Percentiles rank a stretch among this genome's conserved stretches.
Evolutionary conservation across 2,888 invertebrate genomes (phyloP).

Genomic region (Parasteatoda lunata): DNA sequence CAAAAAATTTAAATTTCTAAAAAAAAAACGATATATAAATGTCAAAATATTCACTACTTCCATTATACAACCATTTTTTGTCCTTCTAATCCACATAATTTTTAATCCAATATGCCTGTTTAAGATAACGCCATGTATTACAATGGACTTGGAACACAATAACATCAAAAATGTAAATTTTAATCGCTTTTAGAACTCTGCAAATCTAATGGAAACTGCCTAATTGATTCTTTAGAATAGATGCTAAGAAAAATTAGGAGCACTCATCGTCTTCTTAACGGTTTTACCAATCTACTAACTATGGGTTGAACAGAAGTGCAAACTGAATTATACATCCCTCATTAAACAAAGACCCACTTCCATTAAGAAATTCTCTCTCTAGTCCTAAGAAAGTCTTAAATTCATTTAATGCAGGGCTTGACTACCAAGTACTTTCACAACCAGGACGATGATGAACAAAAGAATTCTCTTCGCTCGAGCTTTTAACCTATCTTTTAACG

Average conservation of each 20-base stretch:
- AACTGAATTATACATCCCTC: background rate
- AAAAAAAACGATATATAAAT: too few species aligned
- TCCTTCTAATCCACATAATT: too few species aligned
- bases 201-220: background rate
- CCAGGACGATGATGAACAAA: background rate
- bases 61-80: too few species aligned
- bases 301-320: background rate
- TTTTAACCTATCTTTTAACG: constrained; percentile 2
- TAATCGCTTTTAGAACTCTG: too few species aligned
- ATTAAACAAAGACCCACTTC: background rate
- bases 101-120: too few species aligned
- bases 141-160: too few species aligned
- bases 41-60: too few species aligned
- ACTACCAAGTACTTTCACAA: background rate
- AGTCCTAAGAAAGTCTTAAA: background rate
- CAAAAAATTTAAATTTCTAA: too few species aligned
- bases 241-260: background rate
- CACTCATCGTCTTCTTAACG: background rate
- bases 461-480: background rate
- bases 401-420: background rate
- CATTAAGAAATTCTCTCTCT: background rate
- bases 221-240: background rate
- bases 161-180: too few species aligned
- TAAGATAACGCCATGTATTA: too few species aligned
- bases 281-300: background rate